Percentiles rank a stretch among this genome's conserved stretches.
Evolutionary conservation across 1,140 invertebrate species (phyloP).

Genomic region (Drosophila teissieri): DNA sequence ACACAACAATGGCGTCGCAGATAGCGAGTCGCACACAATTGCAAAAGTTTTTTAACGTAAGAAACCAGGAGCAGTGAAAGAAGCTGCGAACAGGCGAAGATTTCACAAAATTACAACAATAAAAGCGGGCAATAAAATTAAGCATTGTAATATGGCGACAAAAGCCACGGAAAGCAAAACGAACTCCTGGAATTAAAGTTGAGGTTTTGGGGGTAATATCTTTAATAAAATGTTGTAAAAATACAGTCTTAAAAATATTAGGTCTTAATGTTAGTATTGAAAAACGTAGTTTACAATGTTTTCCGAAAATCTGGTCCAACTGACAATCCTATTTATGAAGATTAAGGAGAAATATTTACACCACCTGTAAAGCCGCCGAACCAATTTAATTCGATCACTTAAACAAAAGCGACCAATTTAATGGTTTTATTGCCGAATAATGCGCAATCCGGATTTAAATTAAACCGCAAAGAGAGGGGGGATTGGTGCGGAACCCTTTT

Average conservation of each 20-base stretch:
- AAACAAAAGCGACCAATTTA: background rate
- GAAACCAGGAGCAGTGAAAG: constrained; percentile 53
- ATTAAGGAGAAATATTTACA: background rate
- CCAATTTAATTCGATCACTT: constrained; percentile 26
- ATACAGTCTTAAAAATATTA: too few species aligned
- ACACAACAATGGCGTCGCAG: constrained; percentile 45
- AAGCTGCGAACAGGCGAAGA: constrained; percentile 20
- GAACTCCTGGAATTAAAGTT: constrained; percentile 33
- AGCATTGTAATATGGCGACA: constrained; percentile 77
- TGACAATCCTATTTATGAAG: background rate
- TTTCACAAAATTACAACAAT: constrained; percentile 80
- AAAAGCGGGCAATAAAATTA: constrained; percentile 81
- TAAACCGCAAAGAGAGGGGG: background rate
- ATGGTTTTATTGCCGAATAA: constrained; percentile 17
- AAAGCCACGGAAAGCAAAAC: constrained; percentile 34
- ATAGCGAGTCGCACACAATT: constrained; percentile 74
- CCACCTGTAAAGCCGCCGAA: background rate
- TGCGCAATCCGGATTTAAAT: constrained; percentile 15
- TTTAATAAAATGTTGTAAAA: background rate
- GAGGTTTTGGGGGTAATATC: background rate
- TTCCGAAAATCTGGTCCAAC: too few species aligned
- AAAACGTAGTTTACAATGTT: too few species aligned
- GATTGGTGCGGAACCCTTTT: background rate
- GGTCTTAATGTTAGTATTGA: too few species aligned
- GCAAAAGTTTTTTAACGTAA: constrained; percentile 71